Evolutionary conservation across 2,113 vertebrate genomes (phyloP), one percentile per base, ranked within the genome.

Genomic region (Actinemys pallida): DNA sequence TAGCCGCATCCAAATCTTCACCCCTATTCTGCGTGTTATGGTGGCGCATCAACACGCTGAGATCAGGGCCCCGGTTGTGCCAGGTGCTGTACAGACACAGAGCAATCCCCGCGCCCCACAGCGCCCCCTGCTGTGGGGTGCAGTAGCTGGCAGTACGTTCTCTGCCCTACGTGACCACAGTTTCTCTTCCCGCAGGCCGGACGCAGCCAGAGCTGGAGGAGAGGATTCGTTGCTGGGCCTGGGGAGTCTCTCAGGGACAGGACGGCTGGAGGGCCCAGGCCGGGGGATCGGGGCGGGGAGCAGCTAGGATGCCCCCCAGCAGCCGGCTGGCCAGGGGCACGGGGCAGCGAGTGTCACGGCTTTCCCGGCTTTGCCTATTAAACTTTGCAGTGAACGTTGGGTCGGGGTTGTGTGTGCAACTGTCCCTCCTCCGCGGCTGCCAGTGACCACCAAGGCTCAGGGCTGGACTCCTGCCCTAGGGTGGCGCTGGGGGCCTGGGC

Each of bases 191-290:
- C 8, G 5, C 65, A 72, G 39, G 39, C 39, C 2, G 35, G 65
- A 72, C 5, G 3, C n/a, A 39, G 65, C 65, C 8, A 7, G 35
- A 22, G 65, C n/a, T 19, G 62, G 35, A 39, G n/a, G 8, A 9
- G 65, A 72, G n/a, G 19, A 10, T 39, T 22, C 24, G 6, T 50
- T 1, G 10, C 25, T 7, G 2, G 27, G 27, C 14, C 1, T 3
- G 2, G 52, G 20, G 35, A 53, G 10, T 29, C 35, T 17, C 27
- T 47, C 39, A 27, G 25, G 79, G 49, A 52, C 45, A 16, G 50
- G 42, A 45, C 27, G 27, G 3, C 47, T 24, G 52, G 35, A 50
- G 80, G 31, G 20, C 35, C 52, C 35, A 13, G 35, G 52, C 49
- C 3, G 3, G 52, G 11, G 50, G 49, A 50, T 12, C 35, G 3